Base-by-base conservation (phyloP, 2,113 vertebrate species). In the Sigmodon hispidus region DNA sequence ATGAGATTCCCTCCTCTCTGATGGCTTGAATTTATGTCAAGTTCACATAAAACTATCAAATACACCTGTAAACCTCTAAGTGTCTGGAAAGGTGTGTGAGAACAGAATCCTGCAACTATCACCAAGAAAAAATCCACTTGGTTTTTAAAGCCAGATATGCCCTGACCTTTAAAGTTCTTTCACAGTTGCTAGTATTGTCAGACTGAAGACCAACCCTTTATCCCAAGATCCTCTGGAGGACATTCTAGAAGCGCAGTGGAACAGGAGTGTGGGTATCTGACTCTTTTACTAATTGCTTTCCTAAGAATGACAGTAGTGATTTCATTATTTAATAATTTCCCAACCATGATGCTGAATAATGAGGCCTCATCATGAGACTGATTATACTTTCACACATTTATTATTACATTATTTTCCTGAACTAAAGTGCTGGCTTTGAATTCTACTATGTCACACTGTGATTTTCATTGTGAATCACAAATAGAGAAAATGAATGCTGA, bases 351-450 rank as follows among this genome's bases (percentile, higher is more conserved):
- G 57, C 72, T 81, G 4, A 91, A 89, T 16, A 65, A 81, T 31
- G 86, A 83, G 29, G 2, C 9, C 13, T 63, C 19, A 3, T 84
- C 84, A 31, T 6, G 75, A 10, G 50, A 22, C 0, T 57, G 43
- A 94, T 95, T 43, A 83, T 91, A 83, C 55, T 26, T 83, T 61
- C 80, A 81, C n/a, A 81, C 36, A 26, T n/a, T 59, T 59, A 81
- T 59, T 59, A n/a, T 59, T 81, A 26, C 52, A 59, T 83, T 84
- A 63, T 77, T 59, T n/a, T 36, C 76, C n/a, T 73, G 45, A 77
- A 48, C 67, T 69, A 76, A 89, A 50, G 0, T 31, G 52, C 61
- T 83, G 79, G 2, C 19, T 93, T 75, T 81, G 67, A 86, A 72
- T 93, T 86, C 11, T 77, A 1, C 0, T 80, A 13, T 81, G 2